Evolutionary conservation across 2,888 invertebrate genomes (phyloP).

Genomic region (Augochlorella aurata): DNA sequence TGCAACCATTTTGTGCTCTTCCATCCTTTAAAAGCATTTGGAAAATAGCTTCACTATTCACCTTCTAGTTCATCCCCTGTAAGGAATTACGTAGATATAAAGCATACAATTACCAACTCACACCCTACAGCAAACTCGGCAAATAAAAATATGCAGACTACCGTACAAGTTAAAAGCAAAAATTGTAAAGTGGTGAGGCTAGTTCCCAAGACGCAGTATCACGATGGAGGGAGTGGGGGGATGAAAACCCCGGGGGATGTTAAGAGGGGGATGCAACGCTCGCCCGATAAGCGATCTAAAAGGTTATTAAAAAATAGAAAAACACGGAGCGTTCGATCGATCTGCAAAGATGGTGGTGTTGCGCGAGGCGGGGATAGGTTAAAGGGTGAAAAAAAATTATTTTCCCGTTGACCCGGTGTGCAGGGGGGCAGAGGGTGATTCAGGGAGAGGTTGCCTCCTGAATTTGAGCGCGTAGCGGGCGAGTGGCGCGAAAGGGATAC

Average conservation of each 20-base stretch:
- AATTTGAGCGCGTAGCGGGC: constrained; percentile 50
- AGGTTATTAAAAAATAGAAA: constrained; percentile 7
- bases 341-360: not conserved
- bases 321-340: not conserved
- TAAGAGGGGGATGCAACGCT: not conserved
- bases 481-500: constrained; percentile 71
- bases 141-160: too few relatives aligned
- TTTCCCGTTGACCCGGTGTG: constrained; percentile 30
- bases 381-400: constrained; percentile 24
- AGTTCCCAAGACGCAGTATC: too few relatives aligned
- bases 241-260: not conserved
- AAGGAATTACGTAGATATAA: not conserved
- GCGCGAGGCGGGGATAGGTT: not conserved
- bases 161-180: too few relatives aligned
- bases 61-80: not conserved
- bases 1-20: not conserved
- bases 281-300: not conserved
- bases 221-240: too few relatives aligned
- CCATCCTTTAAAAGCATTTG: not conserved
- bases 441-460: constrained; percentile 35
- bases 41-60: too few relatives aligned
- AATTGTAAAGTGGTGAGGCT: too few relatives aligned
- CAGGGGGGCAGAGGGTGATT: constrained; percentile 7
- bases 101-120: too few relatives aligned
- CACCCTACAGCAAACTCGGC: too few relatives aligned